phyloP scores from a whole-genome alignment of 2,797 vertebrate species.

The Chiloscyllium punctatum region DNA sequence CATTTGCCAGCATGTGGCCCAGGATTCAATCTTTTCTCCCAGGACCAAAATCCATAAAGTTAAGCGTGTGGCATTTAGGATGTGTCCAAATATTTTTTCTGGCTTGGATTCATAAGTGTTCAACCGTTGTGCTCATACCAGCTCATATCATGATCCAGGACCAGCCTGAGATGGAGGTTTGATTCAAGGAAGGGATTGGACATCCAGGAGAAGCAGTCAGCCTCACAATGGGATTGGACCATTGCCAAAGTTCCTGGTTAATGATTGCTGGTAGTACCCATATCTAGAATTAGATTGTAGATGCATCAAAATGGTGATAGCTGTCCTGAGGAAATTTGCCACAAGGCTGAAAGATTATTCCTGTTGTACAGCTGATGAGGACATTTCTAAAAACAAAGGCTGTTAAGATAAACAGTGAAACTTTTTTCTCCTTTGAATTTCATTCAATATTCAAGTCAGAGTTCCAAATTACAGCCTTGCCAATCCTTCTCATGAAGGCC shows the following conservation, averaged over 20 bases:
- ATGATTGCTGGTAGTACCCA: neutral
- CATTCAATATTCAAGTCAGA: neutral
- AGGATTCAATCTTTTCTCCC: neutral
- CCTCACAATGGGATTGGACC: neutral
- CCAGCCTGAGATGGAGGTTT: neutral
- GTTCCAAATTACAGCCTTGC: neutral
- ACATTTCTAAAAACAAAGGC: neutral
- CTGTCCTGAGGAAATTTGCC: neutral
- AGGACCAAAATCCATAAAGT: neutral
- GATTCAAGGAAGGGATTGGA: no score
- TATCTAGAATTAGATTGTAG: neutral
- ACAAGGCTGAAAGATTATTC: neutral
- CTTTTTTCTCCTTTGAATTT: neutral
- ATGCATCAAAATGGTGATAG: neutral
- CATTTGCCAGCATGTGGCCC: no score
- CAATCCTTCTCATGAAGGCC: neutral
- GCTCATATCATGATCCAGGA: neutral
- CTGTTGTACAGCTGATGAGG: neutral
- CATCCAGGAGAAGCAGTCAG: neutral
- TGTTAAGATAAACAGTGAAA: neutral
- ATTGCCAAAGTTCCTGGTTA: neutral
- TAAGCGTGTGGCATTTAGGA: neutral
- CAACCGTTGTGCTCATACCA: neutral
- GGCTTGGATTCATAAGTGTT: neutral
- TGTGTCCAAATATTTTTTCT: neutral